A percentile compares a stretch with the other conserved stretches of the same genome.
phyloP scores from a whole-genome alignment of 2,888 invertebrate species.

The Lissocephala sabroskyi region DNA sequence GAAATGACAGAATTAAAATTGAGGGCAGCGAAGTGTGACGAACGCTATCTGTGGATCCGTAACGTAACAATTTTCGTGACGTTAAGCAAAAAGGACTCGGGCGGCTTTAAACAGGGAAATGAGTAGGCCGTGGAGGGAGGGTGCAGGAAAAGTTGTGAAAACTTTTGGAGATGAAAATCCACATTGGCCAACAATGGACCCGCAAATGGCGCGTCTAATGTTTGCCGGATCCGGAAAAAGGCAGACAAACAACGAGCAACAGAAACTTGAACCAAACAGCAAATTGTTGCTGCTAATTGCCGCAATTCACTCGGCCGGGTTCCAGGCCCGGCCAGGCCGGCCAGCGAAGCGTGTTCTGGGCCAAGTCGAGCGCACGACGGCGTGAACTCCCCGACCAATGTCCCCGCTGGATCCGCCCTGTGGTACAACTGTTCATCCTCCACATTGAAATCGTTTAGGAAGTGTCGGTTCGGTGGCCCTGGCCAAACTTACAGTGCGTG shows the following conservation, averaged over 20 bases:
- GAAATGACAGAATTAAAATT: too few species aligned
- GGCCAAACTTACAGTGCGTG: constrained; percentile 22
- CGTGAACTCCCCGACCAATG: constrained; percentile 34
- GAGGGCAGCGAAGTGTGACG: too few species aligned
- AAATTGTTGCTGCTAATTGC: constrained; percentile 62
- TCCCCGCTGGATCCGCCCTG: constrained; percentile 1
- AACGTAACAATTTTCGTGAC: too few species aligned
- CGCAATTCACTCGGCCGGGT: constrained; percentile 41
- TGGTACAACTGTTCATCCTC: constrained; percentile 38
- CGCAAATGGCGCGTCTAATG: constrained; percentile 15
- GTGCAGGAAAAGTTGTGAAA: constrained; percentile 12
- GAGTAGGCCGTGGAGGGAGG: too few species aligned
- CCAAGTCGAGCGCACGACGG: constrained; percentile 14
- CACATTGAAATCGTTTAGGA: constrained; percentile 57
- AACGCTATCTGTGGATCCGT: too few species aligned
- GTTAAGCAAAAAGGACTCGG: too few species aligned
- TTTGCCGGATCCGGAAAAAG: constrained; percentile 1
- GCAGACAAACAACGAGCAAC: constrained; percentile 15
- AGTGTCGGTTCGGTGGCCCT: constrained; percentile 31
- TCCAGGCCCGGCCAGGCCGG: constrained; percentile 4
- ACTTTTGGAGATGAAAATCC: constrained; percentile 9
- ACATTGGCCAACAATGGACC: constrained; percentile 11
- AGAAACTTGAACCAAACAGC: constrained; percentile 55
- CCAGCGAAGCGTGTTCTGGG: background rate
- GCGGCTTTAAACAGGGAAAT: too few species aligned